These are phyloP conservation scores for Drosophila limbata DNA, from an alignment of 2,888 invertebrate genomes.

Conservation along the genomic window DNA sequence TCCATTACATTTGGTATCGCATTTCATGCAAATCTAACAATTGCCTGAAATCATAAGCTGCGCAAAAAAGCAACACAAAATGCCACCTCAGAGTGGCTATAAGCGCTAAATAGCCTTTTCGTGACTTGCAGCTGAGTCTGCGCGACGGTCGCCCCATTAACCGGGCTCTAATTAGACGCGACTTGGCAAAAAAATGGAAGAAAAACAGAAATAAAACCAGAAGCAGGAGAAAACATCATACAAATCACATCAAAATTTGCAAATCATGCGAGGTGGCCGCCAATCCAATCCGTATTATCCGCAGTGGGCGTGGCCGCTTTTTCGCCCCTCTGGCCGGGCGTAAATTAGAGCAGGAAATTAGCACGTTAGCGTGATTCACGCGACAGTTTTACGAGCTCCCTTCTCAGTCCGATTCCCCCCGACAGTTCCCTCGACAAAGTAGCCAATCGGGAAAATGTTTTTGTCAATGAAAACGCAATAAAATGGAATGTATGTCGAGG, in stretches of 20 bases:
- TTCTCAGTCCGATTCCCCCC: not conserved
- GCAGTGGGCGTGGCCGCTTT: slow-evolving; percentile 34
- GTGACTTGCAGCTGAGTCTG: slow-evolving; percentile 79
- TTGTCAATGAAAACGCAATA: slow-evolving; percentile 18
- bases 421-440: not conserved
- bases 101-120: slow-evolving; percentile 72
- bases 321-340: slow-evolving; percentile 21
- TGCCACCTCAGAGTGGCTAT: slow-evolving; percentile 64
- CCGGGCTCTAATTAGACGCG: slow-evolving; percentile 67
- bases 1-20: slow-evolving; percentile 41
- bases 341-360: slow-evolving; percentile 63
- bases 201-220: slow-evolving; percentile 7
- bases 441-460: slow-evolving; percentile 27
- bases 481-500: not conserved
- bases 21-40: slow-evolving; percentile 75
- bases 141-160: slow-evolving; percentile 68
- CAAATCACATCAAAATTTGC: slow-evolving; percentile 68
- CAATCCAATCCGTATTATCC: slow-evolving; percentile 25
- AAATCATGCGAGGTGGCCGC: slow-evolving; percentile 59
- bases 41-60: slow-evolving; percentile 56
- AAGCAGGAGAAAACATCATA: slow-evolving; percentile 42
- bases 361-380: slow-evolving; percentile 79
- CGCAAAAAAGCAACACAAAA: slow-evolving; percentile 45
- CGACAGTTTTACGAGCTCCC: slow-evolving; percentile 59
- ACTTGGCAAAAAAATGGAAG: slow-evolving; percentile 18